Evolutionary conservation across 23 tunicate genomes (phyloP), one percentile per base, ranked within the genome.

Genomic region (Halocynthia aurantium): DNA sequence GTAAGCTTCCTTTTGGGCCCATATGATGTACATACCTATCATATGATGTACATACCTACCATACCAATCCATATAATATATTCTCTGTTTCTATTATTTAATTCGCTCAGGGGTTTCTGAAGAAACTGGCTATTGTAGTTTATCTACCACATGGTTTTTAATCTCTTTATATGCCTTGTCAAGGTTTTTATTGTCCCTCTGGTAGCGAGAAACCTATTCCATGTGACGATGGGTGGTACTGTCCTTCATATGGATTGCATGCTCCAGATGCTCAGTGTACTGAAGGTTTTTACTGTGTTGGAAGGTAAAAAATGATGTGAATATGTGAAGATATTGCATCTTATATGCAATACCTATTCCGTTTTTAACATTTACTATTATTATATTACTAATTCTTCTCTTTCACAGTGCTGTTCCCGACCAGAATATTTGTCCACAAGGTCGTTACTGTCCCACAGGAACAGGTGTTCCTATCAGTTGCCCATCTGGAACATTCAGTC

Each of bases 141-240:
- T 20, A 31, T 31, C 44, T 31, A 31, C 44, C 44, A 31, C 22
- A 15, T 19, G 21, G 2, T 53, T 15, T 52, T 20, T 9, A 17
- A 1, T 22, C 7, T 19, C 58, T 31, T 82, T 31, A 10, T 51
- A 31, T 31, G 44, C 53, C 7, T 20, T 52, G 40, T 50, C 49
- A 54, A 85, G 99, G 99, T 85, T 90, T 76, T 69, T 96, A 82
- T 65, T 96, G 99, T 67, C 99, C 89, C 20, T 19, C 70, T 8
- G 99, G 96, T 9, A 63, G 86, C n/a, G 69, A 56, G 15, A 67
- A 87, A 62, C 91, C 94, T 7, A 31, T 11, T 7, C 75, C 65
- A 8, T 94, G 99, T 67, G 82, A 76, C n/a, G 67, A 8, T 8
- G 99, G 99, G 51, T 80, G 21, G 82, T 82, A 82, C 60, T 92